phyloP scores from a whole-genome alignment of 1,140 invertebrate species.

The Stenopsyche tienmushanensis region DNA sequence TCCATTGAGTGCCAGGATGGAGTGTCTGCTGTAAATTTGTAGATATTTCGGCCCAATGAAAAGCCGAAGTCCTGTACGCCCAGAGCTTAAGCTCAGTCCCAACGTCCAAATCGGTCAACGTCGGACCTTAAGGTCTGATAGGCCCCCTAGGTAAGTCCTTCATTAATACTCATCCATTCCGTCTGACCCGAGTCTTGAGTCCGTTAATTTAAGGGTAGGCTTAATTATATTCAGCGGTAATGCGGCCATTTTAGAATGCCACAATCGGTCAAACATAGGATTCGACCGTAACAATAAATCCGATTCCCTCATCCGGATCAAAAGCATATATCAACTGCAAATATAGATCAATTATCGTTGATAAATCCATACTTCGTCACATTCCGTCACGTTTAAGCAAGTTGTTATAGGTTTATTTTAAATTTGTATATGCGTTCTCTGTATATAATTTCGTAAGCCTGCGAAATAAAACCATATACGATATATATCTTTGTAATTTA shows the following conservation, averaged over 20 bases:
- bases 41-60: background rate
- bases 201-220: conserved; percentile 26
- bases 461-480: background rate
- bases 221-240: conserved; percentile 4
- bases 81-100: conserved; percentile 3
- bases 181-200: conserved; percentile 28
- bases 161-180: conserved; percentile 26
- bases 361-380: conserved; percentile 5
- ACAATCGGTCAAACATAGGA: background rate
- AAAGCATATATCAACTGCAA: too few relatives aligned
- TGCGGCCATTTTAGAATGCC: background rate
- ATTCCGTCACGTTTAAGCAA: background rate
- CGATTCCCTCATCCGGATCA: background rate
- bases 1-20: background rate
- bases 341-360: too few relatives aligned
- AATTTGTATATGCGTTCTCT: background rate
- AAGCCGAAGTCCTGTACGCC: background rate
- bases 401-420: background rate
- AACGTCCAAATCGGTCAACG: background rate
- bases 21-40: too few relatives aligned
- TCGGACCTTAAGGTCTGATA: background rate
- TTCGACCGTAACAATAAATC: background rate
- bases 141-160: conserved; percentile 9
- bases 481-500: background rate
- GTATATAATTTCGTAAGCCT: background rate